Base-by-base conservation (phyloP, 1,140 invertebrate species). In the Pogonognathellus flavescens region DNA sequence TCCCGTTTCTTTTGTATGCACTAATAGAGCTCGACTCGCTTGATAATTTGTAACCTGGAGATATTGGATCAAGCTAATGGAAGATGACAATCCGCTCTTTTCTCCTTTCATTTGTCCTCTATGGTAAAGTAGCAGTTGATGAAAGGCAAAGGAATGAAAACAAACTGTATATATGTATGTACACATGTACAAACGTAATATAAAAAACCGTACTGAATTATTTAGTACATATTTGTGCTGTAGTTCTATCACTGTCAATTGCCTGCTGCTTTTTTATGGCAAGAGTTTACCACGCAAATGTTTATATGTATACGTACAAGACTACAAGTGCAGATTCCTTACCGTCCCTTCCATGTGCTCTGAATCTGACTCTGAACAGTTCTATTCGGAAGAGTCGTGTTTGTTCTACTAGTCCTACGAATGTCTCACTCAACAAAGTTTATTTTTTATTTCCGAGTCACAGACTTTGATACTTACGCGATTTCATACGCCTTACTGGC, bases 141-240 rank as follows among this genome's bases (percentile, higher is more conserved):
- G 60, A 83, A 83, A 66, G 59, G 62, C 50, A 66, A 82, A 31
- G 14, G 22, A 59, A 81, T 81, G 50, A 52, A 81, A 81, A 25
- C 50, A 20, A 55, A 52, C 20, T 22, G 81, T 55, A 83, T 41
- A 41, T 41, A 41, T 55, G 62, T 41, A 41, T 41, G 6, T 6
- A 41, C 31, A 41, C 31, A 41, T 41, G 31, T 41, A 41, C 31
- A 41, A 6, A 41, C 1, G 2, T 41, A 41, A 41, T 41, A 41
- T 70, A 55, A 83, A 83, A 83, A 66, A 70, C 16, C 18, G 41
- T 52, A 22, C 59, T 83, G 60, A 83, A 83, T 83, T 83, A 83
- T 83, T 83, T 83, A 83, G 59, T 70, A 49, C 59, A 70, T 25
- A 57, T 50, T 83, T 49, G 57, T 11, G 2, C 20, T 25, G 13